Conservation (phyloP, 2,888 invertebrate genomes). For the Drosophila demipolita region DNA sequence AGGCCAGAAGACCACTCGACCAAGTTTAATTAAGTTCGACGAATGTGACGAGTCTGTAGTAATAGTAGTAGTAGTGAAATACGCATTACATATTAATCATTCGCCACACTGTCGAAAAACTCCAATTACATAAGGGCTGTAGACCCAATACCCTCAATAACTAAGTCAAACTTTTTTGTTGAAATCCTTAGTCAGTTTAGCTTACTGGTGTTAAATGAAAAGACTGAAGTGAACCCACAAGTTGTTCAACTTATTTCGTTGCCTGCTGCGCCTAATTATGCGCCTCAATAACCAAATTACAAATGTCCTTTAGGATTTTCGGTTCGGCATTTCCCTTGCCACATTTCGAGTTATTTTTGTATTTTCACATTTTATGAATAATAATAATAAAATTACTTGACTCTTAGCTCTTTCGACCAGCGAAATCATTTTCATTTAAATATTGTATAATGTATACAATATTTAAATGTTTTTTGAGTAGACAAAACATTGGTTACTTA, state of each 20-base stretch:
- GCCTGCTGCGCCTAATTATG: conserved; percentile 59
- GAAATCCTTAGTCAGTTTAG: not conserved
- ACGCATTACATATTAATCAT: conserved; percentile 36
- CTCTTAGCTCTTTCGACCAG: conserved; percentile 36
- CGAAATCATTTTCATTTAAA: not conserved
- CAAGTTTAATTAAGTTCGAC: conserved; percentile 21
- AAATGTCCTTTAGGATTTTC: conserved; percentile 24
- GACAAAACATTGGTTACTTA: not conserved
- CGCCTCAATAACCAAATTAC: conserved; percentile 60
- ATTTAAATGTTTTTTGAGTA: too few species aligned
- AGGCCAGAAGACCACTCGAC: not conserved
- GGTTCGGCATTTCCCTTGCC: conserved; percentile 15
- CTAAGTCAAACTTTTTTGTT: not conserved
- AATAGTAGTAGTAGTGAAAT: conserved; percentile 4
- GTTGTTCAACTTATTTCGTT: conserved; percentile 24
- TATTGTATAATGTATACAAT: not conserved
- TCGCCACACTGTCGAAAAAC: conserved; percentile 5
- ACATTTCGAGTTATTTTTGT: conserved; percentile 4
- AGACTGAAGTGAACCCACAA: not conserved
- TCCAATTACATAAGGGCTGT: not conserved
- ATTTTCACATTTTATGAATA: conserved; percentile 24
- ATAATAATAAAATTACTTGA: conserved; percentile 37
- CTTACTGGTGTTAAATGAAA: not conserved
- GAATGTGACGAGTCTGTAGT: conserved; percentile 18
- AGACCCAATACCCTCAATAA: not conserved